Evolutionary conservation across 2,113 vertebrate genomes (phyloP), one percentile per base, ranked within the genome.

Genomic region (Chauna torquata): DNA sequence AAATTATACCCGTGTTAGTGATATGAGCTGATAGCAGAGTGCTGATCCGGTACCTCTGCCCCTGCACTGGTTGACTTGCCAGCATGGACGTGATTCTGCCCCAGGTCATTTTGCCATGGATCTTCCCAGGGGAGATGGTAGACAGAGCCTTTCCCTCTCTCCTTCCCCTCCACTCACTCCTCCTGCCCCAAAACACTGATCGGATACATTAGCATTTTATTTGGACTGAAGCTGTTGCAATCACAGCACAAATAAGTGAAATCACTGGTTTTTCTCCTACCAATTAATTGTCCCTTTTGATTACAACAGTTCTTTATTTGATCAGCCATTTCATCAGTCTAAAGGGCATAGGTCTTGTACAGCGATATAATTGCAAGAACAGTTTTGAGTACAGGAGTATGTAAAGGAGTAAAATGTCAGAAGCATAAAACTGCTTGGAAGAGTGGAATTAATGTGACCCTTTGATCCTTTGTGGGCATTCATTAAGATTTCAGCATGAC

Each of bases 41-140:
- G 27, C n/a, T 32, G 24, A 4, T 18, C 70, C 44, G 62, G 11
- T 7, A 6, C 22, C 28, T 84, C 30, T 86, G 22, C 9, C 20
- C 22, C 23, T n/a, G 0, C 30, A 7, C 28, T 45, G 13, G 3
- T 66, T 83, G n/a, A 12, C 8, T 75, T 86, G 55, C 14, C 59
- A 79, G 1, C 28, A 52, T 2, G 5, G 25, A 15, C 1, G 3
- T 2, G 42, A 19, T 58, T 27, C 70, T 61, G 50, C 13, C 2
- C 7, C 24, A n/a, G 36, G 30, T 50, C 10, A 42, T 66, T 82
- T 65, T 61, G 7, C 8, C 34, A 20, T 15, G 32, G 65, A 36
- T 64, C 12, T 40, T 74, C 44, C 50, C 70, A n/a, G 15, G 36
- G 61, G 20, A 59, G 4, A 28, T 1, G 10, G 20, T 4, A 5